Percentiles rank a stretch among this genome's conserved stretches.
These are phyloP conservation scores for Alitta virens DNA, from an alignment of 2,888 invertebrate species.

Conservation along the genomic window DNA sequence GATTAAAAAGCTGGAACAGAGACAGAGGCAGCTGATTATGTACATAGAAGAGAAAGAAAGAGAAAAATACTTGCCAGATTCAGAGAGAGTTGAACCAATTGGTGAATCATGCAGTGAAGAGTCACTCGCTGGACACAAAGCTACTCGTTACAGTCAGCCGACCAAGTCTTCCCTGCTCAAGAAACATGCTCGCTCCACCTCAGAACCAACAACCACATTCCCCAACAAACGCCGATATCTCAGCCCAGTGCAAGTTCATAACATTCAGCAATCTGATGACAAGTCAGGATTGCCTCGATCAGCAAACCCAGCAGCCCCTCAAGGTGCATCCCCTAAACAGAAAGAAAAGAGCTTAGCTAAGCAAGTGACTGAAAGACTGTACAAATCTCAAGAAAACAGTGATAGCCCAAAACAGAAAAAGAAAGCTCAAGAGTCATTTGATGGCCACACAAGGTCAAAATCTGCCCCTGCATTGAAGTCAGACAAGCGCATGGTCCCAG, in stretches of 20 bases:
- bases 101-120: slow-evolving; percentile 16
- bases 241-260: neutral
- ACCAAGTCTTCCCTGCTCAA: slow-evolving; percentile 7
- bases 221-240: slow-evolving; percentile 1
- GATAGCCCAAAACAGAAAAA: no score
- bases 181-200: neutral
- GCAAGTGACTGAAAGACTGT: slow-evolving; percentile 4
- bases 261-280: neutral
- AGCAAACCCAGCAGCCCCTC: neutral
- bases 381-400: slow-evolving; percentile 2
- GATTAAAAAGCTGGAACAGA: slow-evolving; percentile 12
- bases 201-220: neutral
- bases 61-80: neutral
- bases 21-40: slow-evolving; percentile 13
- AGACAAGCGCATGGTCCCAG: neutral
- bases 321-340: slow-evolving; percentile 3
- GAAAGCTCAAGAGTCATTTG: neutral
- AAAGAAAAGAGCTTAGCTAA: neutral
- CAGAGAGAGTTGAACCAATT: slow-evolving; percentile 11
- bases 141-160: neutral
- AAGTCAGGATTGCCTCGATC: neutral
- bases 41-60: slow-evolving; percentile 18
- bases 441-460: neutral
- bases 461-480: slow-evolving; percentile 2
- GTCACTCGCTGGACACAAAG: slow-evolving; percentile 4